Conservation (phyloP, 1,140 invertebrate species). For the Musca vetustissima region DNA sequence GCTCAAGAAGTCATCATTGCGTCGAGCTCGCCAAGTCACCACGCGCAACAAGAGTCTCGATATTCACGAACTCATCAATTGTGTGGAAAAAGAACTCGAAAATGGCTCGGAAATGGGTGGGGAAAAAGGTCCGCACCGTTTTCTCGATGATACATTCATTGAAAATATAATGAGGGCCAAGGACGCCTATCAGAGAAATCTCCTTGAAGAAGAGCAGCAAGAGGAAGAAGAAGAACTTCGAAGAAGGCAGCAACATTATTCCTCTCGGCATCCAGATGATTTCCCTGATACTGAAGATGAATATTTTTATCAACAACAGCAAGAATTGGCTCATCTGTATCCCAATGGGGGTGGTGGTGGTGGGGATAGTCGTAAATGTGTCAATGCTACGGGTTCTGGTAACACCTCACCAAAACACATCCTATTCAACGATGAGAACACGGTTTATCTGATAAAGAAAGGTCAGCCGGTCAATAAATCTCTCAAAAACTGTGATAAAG, state of each 20-base stretch:
- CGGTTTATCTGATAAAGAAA: constrained; percentile 50
- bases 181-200: constrained; percentile 17
- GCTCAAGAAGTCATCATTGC: constrained; percentile 26
- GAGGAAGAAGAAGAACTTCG: not conserved
- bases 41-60: constrained; percentile 50
- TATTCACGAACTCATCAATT: constrained; percentile 47
- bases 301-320: not conserved
- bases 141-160: constrained; percentile 51
- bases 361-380: not conserved
- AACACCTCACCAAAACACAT: constrained; percentile 37
- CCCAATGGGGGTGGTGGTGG: not conserved
- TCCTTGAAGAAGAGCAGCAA: not conserved
- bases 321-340: constrained; percentile 1
- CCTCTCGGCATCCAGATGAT: not conserved
- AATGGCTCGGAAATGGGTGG: not conserved
- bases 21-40: constrained; percentile 39
- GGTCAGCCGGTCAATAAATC: constrained; percentile 41
- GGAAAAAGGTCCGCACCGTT: constrained; percentile 29
- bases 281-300: constrained; percentile 17
- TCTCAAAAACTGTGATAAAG: constrained; percentile 23
- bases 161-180: constrained; percentile 41
- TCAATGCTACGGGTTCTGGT: not conserved
- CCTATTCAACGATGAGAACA: constrained; percentile 52
- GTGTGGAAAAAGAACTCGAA: constrained; percentile 38
- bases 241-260: not conserved